These are phyloP conservation scores for Zootoca vivipara DNA, from an alignment of 2,113 vertebrate species.

Conservation along the genomic window DNA sequence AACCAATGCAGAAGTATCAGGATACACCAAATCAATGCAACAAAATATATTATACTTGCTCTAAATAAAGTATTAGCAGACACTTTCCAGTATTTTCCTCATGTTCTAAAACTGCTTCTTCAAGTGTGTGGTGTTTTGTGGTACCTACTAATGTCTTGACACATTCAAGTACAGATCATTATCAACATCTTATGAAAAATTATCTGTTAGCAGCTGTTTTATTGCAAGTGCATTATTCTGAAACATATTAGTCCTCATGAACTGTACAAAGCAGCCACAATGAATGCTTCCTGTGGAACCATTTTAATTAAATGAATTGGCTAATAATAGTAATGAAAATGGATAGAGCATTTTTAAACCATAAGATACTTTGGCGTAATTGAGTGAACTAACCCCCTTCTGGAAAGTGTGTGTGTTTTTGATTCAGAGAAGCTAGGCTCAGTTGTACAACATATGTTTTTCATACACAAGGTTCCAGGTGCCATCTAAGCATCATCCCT, in stretches of 20 bases:
- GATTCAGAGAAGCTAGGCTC: background rate
- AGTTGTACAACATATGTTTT: background rate
- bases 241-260: background rate
- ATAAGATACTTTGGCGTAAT: fast-evolving
- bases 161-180: background rate
- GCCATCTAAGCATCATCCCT: background rate
- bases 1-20: background rate
- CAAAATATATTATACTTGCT: background rate
- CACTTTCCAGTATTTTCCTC: background rate
- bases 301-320: background rate
- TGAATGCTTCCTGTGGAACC: background rate
- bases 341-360: background rate
- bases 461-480: background rate
- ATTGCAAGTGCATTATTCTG: background rate
- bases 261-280: conserved; percentile 1
- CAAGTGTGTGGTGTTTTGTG: fast-evolving
- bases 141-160: background rate
- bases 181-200: background rate
- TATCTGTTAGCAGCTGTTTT: background rate
- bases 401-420: background rate
- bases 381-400: background rate
- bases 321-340: background rate
- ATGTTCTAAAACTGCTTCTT: background rate
- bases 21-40: background rate
- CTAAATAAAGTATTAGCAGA: background rate